Conservation (phyloP, 23 tunicate genomes). For the Styela plicata region DNA sequence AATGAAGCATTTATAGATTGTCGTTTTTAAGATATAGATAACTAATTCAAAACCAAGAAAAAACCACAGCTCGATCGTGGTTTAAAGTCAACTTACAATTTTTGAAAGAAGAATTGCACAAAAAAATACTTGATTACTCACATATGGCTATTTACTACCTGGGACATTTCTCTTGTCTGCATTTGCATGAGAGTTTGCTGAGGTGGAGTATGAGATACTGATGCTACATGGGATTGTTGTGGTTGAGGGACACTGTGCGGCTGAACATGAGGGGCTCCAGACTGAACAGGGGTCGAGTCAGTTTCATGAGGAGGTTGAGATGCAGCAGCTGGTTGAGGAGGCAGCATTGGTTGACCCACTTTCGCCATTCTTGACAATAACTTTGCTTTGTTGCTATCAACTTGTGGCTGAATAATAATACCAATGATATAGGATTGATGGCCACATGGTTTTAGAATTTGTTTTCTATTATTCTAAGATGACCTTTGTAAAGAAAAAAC, state of each 20-base stretch:
- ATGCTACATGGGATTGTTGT: not conserved
- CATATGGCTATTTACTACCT: too few species aligned
- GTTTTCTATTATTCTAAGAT: too few species aligned
- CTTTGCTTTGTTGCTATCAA: slow-evolving; percentile 1
- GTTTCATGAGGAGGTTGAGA: not conserved
- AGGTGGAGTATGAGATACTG: not conserved
- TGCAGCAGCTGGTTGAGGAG: slow-evolving; percentile 11
- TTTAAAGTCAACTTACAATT: too few species aligned
- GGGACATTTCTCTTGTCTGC: slow-evolving; percentile 1
- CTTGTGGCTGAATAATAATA: not conserved
- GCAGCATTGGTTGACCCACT: slow-evolving; percentile 87
- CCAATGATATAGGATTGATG: too few species aligned
- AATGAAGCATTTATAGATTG: too few species aligned
- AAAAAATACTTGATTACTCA: too few species aligned
- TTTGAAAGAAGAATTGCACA: too few species aligned
- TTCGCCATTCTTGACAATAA: slow-evolving; percentile 74
- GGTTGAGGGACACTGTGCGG: not conserved
- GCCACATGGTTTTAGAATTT: too few species aligned
- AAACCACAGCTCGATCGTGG: too few species aligned
- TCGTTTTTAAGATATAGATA: too few species aligned
- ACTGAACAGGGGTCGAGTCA: not conserved
- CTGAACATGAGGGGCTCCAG: not conserved
- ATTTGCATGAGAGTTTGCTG: not conserved
- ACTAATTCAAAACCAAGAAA: too few species aligned
- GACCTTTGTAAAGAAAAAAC: too few species aligned